A percentile compares a stretch with the other conserved stretches of the same genome.
Evolutionary conservation across 2,888 invertebrate genomes (phyloP).

Genomic region (Archips crataeganus): DNA sequence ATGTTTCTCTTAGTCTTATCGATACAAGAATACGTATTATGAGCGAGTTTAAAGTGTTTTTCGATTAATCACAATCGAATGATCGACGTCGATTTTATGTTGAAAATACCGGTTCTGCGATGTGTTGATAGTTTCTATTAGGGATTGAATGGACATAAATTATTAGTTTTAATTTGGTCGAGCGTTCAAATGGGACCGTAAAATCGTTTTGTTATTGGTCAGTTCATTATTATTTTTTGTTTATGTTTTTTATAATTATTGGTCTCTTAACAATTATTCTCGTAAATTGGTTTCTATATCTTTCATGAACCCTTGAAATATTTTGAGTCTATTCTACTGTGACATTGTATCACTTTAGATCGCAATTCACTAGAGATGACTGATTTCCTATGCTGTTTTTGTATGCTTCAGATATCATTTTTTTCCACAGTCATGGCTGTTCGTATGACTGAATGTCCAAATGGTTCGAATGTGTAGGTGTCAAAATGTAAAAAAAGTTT

Average conservation of each 20-base stretch:
- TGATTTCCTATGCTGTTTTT: too few species aligned
- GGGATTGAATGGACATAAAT: slow-evolving; percentile 84
- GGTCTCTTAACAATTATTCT: slow-evolving; percentile 22
- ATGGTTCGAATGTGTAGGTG: too few species aligned
- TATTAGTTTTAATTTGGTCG: slow-evolving; percentile 73
- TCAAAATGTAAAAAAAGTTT: too few species aligned
- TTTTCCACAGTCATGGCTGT: too few species aligned
- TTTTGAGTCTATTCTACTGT: neutral
- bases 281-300: neutral
- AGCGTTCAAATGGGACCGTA: slow-evolving; percentile 63
- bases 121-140: slow-evolving; percentile 82
- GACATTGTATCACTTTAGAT: neutral
- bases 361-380: too few species aligned
- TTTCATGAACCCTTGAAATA: neutral
- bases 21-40: slow-evolving; percentile 42
- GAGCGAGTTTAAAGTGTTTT: slow-evolving; percentile 45
- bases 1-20: slow-evolving; percentile 39
- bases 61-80: slow-evolving; percentile 53
- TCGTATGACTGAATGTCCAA: too few species aligned
- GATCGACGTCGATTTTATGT: slow-evolving; percentile 54
- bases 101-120: slow-evolving; percentile 55
- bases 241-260: slow-evolving; percentile 53
- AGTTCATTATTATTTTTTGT: slow-evolving; percentile 65
- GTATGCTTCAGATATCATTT: too few species aligned
- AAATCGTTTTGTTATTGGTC: slow-evolving; percentile 65